phyloP scores from a whole-genome alignment of 2,113 vertebrate genomes.

The Phrynocephalus versicolor region DNA sequence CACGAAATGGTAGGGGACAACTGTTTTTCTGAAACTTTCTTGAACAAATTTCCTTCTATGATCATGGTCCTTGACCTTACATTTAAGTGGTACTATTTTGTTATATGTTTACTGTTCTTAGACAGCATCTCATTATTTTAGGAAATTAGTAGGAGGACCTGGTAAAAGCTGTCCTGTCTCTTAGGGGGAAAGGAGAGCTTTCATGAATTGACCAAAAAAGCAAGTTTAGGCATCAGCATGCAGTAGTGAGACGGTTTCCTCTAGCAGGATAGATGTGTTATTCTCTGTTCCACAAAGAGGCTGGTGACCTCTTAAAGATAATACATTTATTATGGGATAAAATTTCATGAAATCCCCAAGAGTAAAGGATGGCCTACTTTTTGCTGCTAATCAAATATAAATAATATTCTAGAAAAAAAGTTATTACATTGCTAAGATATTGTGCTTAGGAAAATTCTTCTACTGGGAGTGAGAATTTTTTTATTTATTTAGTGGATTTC shows the following conservation, averaged over 20 bases:
- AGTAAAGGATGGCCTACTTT: not conserved
- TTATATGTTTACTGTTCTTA: not conserved
- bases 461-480: too few species aligned
- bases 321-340: not conserved
- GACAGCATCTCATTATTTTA: conserved; percentile 12
- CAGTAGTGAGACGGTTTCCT: not conserved
- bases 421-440: too few species aligned
- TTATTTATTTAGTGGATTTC: too few species aligned
- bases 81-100: not conserved
- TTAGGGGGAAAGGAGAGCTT: not conserved
- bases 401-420: not conserved
- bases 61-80: not conserved
- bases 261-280: not conserved
- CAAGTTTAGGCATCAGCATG: not conserved
- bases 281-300: not conserved
- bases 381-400: not conserved
- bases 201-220: not conserved
- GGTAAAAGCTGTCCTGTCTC: not conserved
- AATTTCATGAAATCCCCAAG: not conserved
- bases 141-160: not conserved
- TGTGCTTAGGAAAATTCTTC: too few species aligned
- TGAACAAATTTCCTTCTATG: not conserved
- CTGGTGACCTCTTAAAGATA: not conserved
- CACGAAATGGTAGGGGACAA: too few species aligned
- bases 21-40: not conserved